These are phyloP conservation scores for Tetanocera ferruginea DNA, from an alignment of 2,888 invertebrate genomes.

Conservation along the genomic window DNA sequence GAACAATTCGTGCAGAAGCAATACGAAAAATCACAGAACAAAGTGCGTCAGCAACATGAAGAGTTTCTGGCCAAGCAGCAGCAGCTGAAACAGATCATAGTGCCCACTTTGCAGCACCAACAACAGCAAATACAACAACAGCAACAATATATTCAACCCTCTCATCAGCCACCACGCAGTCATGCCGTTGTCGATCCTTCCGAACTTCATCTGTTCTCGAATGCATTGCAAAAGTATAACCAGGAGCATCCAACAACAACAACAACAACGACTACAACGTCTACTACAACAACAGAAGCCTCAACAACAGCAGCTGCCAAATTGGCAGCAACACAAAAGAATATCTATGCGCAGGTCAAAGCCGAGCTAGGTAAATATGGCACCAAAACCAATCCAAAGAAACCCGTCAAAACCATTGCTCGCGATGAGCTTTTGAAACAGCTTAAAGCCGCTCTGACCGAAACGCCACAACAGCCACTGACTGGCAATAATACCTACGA, in stretches of 20 bases:
- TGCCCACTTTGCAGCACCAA: slow-evolving; percentile 63
- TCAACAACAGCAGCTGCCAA: slow-evolving; percentile 67
- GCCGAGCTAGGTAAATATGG: slow-evolving; percentile 70
- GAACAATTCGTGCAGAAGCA: slow-evolving; percentile 84
- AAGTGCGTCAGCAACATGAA: slow-evolving; percentile 80
- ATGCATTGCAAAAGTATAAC: slow-evolving; percentile 78
- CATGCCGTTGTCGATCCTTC: slow-evolving; percentile 72
- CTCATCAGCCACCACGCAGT: slow-evolving; percentile 49
- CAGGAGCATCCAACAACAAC: slow-evolving; percentile 79
- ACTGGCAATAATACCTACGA: slow-evolving; percentile 78
- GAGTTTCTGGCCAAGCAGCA: slow-evolving; percentile 80
- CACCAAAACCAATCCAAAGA: slow-evolving; percentile 52
- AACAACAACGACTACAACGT: slow-evolving; percentile 78
- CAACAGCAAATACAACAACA: slow-evolving; percentile 66
- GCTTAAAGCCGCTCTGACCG: slow-evolving; percentile 79
- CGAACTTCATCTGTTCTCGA: slow-evolving; percentile 75
- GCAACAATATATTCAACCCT: slow-evolving; percentile 47
- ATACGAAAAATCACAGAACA: slow-evolving; percentile 83
- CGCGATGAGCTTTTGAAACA: slow-evolving; percentile 82
- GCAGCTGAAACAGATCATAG: slow-evolving; percentile 72
- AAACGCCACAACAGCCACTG: slow-evolving; percentile 76
- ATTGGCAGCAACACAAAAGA: slow-evolving; percentile 72
- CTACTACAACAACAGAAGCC: slow-evolving; percentile 72
- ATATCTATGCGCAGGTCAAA: slow-evolving; percentile 74
- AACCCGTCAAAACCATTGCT: slow-evolving; percentile 74